These are phyloP conservation scores for Coleophora deauratella DNA, from an alignment of 2,888 invertebrate genomes.

Conservation along the genomic window DNA sequence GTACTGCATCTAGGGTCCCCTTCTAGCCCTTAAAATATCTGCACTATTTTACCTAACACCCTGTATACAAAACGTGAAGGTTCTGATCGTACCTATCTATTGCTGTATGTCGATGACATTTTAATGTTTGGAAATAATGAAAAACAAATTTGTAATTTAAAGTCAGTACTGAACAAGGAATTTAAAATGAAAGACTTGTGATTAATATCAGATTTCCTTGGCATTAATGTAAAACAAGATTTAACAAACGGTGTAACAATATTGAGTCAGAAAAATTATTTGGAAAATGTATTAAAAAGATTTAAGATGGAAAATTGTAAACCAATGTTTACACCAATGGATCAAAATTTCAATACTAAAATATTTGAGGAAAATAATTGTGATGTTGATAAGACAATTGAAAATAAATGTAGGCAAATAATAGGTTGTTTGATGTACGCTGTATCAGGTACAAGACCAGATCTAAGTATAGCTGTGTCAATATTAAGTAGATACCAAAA, in stretches of 20 bases:
- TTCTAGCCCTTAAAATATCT: too few species aligned
- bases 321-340: conserved; percentile 8
- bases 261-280: conserved; percentile 8
- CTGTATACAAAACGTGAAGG: conserved; percentile 5
- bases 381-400: conserved; percentile 8
- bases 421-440: conserved; percentile 18
- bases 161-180: conserved; percentile 5
- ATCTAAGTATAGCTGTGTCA: conserved; percentile 12
- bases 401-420: conserved; percentile 15
- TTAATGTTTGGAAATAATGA: conserved; percentile 9
- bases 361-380: conserved; percentile 4
- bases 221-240: conserved; percentile 10
- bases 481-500: conserved; percentile 12
- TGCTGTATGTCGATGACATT: conserved; percentile 12
- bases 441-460: conserved; percentile 17
- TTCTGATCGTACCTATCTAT: conserved; percentile 7
- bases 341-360: conserved; percentile 15
- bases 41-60: too few species aligned
- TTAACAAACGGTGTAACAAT: conserved; percentile 4
- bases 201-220: conserved; percentile 6
- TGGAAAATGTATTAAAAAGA: conserved; percentile 6
- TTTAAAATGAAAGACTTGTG: conserved; percentile 13
- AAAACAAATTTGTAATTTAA: conserved; percentile 4
- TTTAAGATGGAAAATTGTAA: conserved; percentile 11
- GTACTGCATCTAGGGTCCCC: too few species aligned